A percentile compares a stretch with the other conserved stretches of the same genome.
Evolutionary conservation across 2,888 invertebrate species (phyloP).

Genomic region (Chesias legatella): DNA sequence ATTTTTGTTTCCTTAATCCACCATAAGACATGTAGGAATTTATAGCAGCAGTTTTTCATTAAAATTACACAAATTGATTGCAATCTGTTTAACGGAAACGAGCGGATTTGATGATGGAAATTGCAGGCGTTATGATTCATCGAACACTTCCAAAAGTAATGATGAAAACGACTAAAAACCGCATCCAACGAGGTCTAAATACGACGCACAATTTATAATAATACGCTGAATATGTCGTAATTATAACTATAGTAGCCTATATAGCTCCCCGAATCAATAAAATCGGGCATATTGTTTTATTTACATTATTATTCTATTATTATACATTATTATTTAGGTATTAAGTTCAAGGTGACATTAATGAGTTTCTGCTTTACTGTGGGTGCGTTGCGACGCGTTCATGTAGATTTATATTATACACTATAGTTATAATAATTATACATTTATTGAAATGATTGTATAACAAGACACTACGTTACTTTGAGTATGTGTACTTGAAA

Average conservation of each 20-base stretch:
- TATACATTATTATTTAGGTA: slow-evolving; percentile 14
- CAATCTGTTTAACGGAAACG: neutral
- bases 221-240: slow-evolving; percentile 36
- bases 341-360: slow-evolving; percentile 36
- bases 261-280: slow-evolving; percentile 23
- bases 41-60: too few species aligned
- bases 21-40: too few species aligned
- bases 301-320: slow-evolving; percentile 7
- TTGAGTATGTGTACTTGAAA: slow-evolving; percentile 27
- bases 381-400: slow-evolving; percentile 73
- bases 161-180: slow-evolving; percentile 13
- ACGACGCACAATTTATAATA: slow-evolving; percentile 31
- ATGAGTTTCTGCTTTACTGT: slow-evolving; percentile 54
- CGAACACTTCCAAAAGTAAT: slow-evolving; percentile 8
- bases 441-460: slow-evolving; percentile 2
- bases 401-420: slow-evolving; percentile 66
- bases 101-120: neutral
- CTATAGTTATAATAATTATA: slow-evolving; percentile 41
- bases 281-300: slow-evolving; percentile 18
- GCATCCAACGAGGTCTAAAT: slow-evolving; percentile 18
- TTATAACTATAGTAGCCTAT: slow-evolving; percentile 9
- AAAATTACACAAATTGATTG: too few species aligned
- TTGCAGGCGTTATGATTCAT: neutral
- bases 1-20: too few species aligned
- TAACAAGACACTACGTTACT: slow-evolving; percentile 13